Conservation (phyloP, 2,888 invertebrate genomes). For the Macropis europaea region DNA sequence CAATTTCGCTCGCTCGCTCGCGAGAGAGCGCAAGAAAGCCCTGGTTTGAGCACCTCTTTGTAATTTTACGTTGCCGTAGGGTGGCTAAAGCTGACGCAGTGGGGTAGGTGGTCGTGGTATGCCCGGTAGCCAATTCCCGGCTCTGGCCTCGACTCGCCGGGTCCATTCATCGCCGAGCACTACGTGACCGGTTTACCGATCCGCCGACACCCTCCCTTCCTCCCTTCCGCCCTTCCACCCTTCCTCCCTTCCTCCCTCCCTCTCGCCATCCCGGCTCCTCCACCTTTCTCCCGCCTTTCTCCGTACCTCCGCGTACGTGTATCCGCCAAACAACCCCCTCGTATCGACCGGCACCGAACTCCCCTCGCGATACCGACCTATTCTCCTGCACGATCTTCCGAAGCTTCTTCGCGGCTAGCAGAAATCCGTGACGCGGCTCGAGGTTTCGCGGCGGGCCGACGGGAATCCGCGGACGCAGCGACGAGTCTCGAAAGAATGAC, state of each 20-base stretch:
- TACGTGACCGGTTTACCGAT: slow-evolving; percentile 80
- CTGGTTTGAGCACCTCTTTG: slow-evolving; percentile 71
- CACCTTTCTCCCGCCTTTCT: slow-evolving; percentile 40
- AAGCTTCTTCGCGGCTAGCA: slow-evolving; percentile 18
- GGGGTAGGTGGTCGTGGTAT: slow-evolving; percentile 77
- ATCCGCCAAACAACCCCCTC: slow-evolving; percentile 74
- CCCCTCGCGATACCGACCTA: slow-evolving; percentile 61
- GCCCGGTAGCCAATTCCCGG: slow-evolving; percentile 79
- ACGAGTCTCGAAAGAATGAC: too few relatives aligned
- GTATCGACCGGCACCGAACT: slow-evolving; percentile 69
- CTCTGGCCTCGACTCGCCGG: slow-evolving; percentile 78
- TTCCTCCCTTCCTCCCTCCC: slow-evolving; percentile 32
- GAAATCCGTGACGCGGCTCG: too few relatives aligned
- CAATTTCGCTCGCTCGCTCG: slow-evolving; percentile 35
- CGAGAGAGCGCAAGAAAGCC: slow-evolving; percentile 35
- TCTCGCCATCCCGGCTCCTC: slow-evolving; percentile 23
- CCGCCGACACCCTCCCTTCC: slow-evolving; percentile 37
- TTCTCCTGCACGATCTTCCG: slow-evolving; percentile 49
- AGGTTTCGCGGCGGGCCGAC: too few relatives aligned
- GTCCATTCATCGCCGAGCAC: slow-evolving; percentile 79
- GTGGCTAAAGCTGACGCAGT: slow-evolving; percentile 76
- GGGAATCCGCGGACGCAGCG: too few relatives aligned
- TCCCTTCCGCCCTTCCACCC: neutral
- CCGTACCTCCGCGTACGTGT: slow-evolving; percentile 57
- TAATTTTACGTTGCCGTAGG: slow-evolving; percentile 71